A percentile compares a stretch with the other conserved stretches of the same genome.
These are phyloP conservation scores for Podarcis raffonei DNA, from an alignment of 2,113 vertebrate genomes.

Conservation along the genomic window DNA sequence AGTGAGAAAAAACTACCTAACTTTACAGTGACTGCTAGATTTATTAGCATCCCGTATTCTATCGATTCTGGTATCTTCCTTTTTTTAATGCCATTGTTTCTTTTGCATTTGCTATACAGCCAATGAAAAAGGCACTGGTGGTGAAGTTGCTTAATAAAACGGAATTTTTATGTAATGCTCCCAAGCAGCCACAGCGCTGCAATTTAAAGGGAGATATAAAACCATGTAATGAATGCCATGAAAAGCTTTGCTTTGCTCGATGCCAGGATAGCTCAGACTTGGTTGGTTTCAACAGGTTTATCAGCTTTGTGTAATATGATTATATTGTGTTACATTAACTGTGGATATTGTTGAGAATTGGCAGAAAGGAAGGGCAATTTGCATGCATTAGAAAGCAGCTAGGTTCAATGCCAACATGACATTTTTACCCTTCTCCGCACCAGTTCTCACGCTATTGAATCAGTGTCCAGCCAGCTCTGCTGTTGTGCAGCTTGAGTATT, in stretches of 20 bases:
- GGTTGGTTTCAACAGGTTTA: neutral
- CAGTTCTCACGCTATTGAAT: neutral
- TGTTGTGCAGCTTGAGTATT: neutral
- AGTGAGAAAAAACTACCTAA: neutral
- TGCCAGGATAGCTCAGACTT: fast-evolving
- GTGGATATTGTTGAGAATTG: neutral
- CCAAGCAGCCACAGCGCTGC: neutral
- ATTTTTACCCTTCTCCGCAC: neutral
- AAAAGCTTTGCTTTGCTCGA: neutral
- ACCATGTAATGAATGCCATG: neutral
- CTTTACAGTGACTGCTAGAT: slow-evolving; percentile 42
- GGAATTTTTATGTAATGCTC: neutral
- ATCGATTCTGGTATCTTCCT: neutral
- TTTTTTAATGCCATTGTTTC: neutral
- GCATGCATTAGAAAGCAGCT: neutral
- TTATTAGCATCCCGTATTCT: neutral
- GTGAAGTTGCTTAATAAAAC: slow-evolving; percentile 36
- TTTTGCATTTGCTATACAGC: neutral
- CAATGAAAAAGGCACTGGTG: slow-evolving; percentile 22
- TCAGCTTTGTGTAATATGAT: fast-evolving
- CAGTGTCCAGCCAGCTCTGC: no score
- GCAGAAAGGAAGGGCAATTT: neutral
- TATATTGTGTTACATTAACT: neutral
- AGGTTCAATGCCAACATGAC: neutral
- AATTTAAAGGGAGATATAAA: slow-evolving; percentile 11